Conservation (phyloP, 2,113 vertebrate genomes). For the Gavia stellata region DNA sequence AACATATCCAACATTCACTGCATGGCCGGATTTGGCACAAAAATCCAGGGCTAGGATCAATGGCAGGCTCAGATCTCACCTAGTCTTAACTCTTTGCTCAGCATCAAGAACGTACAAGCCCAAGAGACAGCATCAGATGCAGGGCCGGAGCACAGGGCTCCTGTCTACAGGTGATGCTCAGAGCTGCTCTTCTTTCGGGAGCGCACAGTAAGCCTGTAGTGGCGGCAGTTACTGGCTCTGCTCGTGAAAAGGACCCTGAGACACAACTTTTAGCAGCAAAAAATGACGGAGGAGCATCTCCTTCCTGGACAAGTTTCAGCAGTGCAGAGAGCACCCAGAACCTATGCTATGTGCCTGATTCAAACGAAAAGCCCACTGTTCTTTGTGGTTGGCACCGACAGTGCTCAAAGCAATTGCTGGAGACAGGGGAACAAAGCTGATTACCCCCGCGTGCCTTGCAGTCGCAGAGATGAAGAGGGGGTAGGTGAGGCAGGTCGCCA, state of each 20-base stretch:
- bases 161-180: neutral
- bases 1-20: neutral
- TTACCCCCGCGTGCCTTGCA: fast-evolving
- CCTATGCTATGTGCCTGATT: neutral
- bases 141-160: neutral
- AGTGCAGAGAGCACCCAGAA: neutral
- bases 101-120: neutral
- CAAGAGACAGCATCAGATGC: neutral
- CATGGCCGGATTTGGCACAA: neutral
- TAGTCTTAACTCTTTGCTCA: neutral
- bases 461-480: neutral
- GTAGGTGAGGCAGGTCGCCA: neutral
- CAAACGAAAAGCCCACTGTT: neutral
- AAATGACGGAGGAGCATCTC: neutral
- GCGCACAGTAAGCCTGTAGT: neutral
- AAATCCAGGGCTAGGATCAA: neutral
- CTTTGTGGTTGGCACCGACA: neutral
- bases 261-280: neutral
- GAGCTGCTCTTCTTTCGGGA: neutral
- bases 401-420: neutral
- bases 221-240: neutral
- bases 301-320: neutral
- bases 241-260: neutral
- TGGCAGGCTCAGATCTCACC: neutral
- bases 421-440: neutral